Evolutionary conservation across 2,888 invertebrate species (phyloP).

Genomic region (Cheilosia vernalis): DNA sequence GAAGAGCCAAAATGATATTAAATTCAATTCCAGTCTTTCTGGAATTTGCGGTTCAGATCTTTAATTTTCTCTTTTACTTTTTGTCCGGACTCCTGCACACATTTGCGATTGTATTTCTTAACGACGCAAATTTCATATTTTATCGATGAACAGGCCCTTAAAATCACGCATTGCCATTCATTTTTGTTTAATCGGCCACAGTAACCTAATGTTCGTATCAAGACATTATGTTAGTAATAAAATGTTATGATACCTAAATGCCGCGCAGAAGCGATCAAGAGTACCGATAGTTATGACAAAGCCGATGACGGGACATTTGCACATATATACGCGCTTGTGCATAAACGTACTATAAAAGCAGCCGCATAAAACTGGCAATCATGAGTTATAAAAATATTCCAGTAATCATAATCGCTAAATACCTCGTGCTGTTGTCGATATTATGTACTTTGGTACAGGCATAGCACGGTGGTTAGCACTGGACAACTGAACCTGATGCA

Average conservation of each 20-base stretch:
- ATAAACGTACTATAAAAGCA: background rate
- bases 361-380: constrained; percentile 44
- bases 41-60: constrained; percentile 14
- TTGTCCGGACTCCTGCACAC: too few species aligned
- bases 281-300: too few species aligned
- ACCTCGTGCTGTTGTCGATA: constrained; percentile 35
- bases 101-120: constrained; percentile 23
- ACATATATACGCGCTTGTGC: background rate
- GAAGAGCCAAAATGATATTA: constrained; percentile 26
- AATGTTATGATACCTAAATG: constrained; percentile 16
- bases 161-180: constrained; percentile 44
- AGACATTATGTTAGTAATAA: constrained; percentile 44
- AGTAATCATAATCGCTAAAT: constrained; percentile 59
- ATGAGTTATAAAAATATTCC: constrained; percentile 49
- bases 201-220: constrained; percentile 45
- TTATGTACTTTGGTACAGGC: background rate
- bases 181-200: constrained; percentile 1
- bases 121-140: constrained; percentile 36
- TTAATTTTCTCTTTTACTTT: constrained; percentile 11
- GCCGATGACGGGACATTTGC: too few species aligned
- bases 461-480: constrained; percentile 2
- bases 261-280: constrained; percentile 8
- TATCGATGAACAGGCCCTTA: constrained; percentile 51
- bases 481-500: background rate
- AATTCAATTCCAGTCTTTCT: constrained; percentile 51